Evolutionary conservation across 2,797 vertebrate species (phyloP).

Genomic region (Delichon dasypus): DNA sequence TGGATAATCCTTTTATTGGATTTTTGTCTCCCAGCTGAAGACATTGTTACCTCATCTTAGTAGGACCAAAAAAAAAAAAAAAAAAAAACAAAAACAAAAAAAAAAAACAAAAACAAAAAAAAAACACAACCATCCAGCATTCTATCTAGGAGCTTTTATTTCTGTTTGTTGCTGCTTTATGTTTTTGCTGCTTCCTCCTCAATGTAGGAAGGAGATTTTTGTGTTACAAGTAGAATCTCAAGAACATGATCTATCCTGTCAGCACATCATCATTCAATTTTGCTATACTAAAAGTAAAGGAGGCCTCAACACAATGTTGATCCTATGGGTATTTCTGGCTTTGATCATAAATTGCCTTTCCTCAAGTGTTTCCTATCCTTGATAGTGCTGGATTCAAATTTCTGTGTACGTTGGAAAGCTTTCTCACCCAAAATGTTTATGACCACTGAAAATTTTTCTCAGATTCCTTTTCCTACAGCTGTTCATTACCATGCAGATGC

Average conservation of each 20-base stretch:
- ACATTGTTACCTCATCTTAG: not conserved
- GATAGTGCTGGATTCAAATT: conserved; percentile 4
- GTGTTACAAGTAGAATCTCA: not conserved
- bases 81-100: not conserved
- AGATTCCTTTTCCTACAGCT: not conserved
- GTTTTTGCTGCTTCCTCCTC: not conserved
- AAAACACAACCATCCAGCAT: not conserved
- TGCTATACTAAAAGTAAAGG: not conserved
- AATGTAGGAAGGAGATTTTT: not conserved
- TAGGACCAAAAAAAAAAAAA: not conserved
- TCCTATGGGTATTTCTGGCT: conserved; percentile 8
- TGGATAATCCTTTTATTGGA: not conserved
- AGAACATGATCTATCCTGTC: not conserved
- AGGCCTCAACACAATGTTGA: not conserved
- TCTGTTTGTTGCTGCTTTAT: not conserved
- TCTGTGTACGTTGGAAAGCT: not conserved
- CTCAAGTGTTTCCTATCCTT: not conserved
- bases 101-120: no score
- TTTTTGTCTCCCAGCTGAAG: not conserved
- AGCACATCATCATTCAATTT: not conserved
- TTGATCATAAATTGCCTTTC: not conserved
- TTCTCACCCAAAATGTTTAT: not conserved
- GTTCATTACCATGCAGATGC: not conserved
- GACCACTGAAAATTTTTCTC: not conserved
- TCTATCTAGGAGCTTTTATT: not conserved